These are phyloP conservation scores for Condylostylus longicornis DNA, from an alignment of 1,140 invertebrate genomes.

Conservation along the genomic window DNA sequence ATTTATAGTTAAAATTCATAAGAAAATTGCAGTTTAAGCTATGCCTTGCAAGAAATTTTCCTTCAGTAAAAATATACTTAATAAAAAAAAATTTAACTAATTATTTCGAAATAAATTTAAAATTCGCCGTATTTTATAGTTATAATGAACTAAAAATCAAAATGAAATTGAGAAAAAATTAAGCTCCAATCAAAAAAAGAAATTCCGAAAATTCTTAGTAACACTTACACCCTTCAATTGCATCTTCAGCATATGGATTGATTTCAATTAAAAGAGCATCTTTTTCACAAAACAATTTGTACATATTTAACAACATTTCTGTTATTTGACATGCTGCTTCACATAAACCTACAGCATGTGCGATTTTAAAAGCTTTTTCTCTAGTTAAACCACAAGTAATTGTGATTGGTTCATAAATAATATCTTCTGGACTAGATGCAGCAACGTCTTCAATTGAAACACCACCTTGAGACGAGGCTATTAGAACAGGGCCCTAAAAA, in stretches of 20 bases:
- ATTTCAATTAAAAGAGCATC: conserved; percentile 93
- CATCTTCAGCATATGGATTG: conserved; percentile 93
- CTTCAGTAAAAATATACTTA: no score
- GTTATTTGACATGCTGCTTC: conserved; percentile 57
- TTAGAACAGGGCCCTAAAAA: conserved; percentile 77
- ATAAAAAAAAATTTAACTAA: no score
- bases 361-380: conserved; percentile 59
- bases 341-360: conserved; percentile 66
- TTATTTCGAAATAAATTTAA: no score
- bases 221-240: conserved; percentile 61
- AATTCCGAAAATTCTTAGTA: no score
- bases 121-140: no score
- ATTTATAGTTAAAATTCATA: no score
- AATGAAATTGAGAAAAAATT: no score
- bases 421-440: conserved; percentile 78
- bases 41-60: no score
- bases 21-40: no score
- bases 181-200: no score
- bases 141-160: no score
- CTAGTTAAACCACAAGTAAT: conserved; percentile 64
- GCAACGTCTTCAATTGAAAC: conserved; percentile 96
- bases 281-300: conserved; percentile 76
- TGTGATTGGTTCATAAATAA: conserved; percentile 83
- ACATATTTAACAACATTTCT: conserved; percentile 73
- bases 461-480: conserved; percentile 89